These are phyloP conservation scores for Lysandra coridon DNA, from an alignment of 2,888 invertebrate genomes.

Conservation along the genomic window DNA sequence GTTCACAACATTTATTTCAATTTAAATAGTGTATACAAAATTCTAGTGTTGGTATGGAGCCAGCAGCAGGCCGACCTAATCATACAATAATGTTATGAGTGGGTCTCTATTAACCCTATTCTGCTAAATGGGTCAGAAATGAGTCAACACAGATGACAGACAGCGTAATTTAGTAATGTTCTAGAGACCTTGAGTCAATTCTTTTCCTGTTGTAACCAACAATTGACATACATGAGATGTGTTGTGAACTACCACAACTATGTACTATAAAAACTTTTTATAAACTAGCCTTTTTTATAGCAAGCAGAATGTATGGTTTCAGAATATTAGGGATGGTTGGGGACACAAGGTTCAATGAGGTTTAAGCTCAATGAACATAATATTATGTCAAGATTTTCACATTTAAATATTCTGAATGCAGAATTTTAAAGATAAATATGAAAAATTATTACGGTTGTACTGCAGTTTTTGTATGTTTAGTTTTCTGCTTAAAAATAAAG, in stretches of 20 bases:
- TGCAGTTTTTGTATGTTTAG: no score
- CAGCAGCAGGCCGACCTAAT: background rate
- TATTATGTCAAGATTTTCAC: no score
- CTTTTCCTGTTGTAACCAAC: constrained; percentile 51
- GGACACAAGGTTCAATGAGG: no score
- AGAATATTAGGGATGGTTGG: no score
- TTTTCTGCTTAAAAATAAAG: background rate
- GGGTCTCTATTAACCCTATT: constrained; percentile 53
- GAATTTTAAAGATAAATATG: no score
- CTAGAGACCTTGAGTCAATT: constrained; percentile 56
- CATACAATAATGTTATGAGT: constrained; percentile 2
- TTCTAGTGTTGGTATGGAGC: background rate
- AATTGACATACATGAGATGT: constrained; percentile 12
- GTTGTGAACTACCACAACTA: background rate
- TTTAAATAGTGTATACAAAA: background rate
- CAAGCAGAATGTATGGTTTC: no score
- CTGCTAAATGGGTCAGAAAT: constrained; percentile 42
- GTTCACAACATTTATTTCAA: no score
- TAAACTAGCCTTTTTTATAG: no score
- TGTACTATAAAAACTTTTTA: no score
- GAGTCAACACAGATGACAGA: constrained; percentile 50
- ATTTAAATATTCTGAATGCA: no score
- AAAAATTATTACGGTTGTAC: no score
- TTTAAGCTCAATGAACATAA: no score
- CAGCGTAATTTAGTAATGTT: constrained; percentile 58